Conservation (phyloP, 2,888 invertebrate genomes). For the Epistrophe eligans region DNA sequence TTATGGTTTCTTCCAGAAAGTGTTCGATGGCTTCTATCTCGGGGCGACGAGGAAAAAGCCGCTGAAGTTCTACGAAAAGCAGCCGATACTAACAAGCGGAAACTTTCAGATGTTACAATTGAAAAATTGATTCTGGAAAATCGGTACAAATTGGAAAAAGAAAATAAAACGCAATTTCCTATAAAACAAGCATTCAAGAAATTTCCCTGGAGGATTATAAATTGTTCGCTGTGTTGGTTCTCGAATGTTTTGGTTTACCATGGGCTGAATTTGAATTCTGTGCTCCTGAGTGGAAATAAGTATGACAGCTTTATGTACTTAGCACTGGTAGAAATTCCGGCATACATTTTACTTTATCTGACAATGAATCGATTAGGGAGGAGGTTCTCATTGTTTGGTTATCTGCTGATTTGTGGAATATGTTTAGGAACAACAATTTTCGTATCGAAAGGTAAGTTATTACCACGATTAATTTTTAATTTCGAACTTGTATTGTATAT, state of each 20-base stretch:
- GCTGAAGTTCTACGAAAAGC: conserved; percentile 86
- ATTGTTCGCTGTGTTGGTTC: conserved; percentile 91
- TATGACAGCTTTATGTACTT: conserved; percentile 33
- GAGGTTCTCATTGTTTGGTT: conserved; percentile 27
- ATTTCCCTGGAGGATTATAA: conserved; percentile 82
- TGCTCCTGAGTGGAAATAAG: conserved; percentile 20
- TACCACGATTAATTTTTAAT: no score
- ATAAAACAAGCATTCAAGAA: conserved; percentile 77
- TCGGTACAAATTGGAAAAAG: conserved; percentile 77
- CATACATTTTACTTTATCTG: background rate
- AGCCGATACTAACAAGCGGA: conserved; percentile 85
- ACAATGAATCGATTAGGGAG: conserved; percentile 25
- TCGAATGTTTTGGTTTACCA: conserved; percentile 92
- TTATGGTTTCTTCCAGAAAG: conserved; percentile 89
- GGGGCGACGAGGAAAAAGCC: conserved; percentile 85
- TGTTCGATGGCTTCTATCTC: conserved; percentile 89
- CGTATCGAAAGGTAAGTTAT: background rate
- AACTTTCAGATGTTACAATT: conserved; percentile 78
- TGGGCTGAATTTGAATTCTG: conserved; percentile 83
- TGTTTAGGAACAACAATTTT: conserved; percentile 20
- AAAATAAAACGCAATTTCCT: conserved; percentile 79
- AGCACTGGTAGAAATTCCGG: conserved; percentile 20
- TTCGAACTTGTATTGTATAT: no score
- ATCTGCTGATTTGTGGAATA: conserved; percentile 16
- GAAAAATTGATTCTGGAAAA: conserved; percentile 78